Evolutionary conservation across 1,140 invertebrate species (phyloP).

Genomic region (Ectropis grisescens): DNA sequence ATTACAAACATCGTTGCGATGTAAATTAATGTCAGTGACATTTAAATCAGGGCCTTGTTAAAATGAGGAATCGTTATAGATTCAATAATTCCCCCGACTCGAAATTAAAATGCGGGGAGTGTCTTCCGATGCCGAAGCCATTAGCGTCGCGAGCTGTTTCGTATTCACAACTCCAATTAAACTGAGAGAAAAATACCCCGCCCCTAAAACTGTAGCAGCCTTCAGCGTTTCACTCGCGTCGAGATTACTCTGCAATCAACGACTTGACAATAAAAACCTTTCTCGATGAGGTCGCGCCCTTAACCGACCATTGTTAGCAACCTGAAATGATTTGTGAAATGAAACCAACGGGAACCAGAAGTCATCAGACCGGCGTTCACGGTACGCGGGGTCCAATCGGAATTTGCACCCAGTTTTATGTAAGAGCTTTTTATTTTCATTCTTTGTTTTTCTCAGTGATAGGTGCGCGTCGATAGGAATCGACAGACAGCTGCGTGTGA

Average conservation of each 20-base stretch:
- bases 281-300: slow-evolving; percentile 6
- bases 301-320: not conserved
- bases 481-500: slow-evolving; percentile 8
- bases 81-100: not conserved
- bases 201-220: not conserved
- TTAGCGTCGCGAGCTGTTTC: slow-evolving; percentile 14
- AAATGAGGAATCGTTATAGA: no score
- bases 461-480: slow-evolving; percentile 3
- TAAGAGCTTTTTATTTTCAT: no score
- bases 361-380: slow-evolving; percentile 13
- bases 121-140: slow-evolving; percentile 17
- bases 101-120: slow-evolving; percentile 28
- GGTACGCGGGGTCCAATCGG: slow-evolving; percentile 16
- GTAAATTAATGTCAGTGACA: no score
- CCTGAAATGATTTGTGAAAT: slow-evolving; percentile 7
- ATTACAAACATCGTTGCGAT: no score
- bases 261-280: slow-evolving; percentile 10
- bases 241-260: slow-evolving; percentile 10
- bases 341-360: slow-evolving; percentile 10
- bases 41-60: no score
- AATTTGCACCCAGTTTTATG: no score
- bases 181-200: slow-evolving; percentile 3
- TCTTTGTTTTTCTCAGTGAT: no score
- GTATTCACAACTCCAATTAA: slow-evolving; percentile 25
- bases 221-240: slow-evolving; percentile 6